These are phyloP conservation scores for Squalus acanthias DNA, from an alignment of 2,797 vertebrate species.

Conservation along the genomic window DNA sequence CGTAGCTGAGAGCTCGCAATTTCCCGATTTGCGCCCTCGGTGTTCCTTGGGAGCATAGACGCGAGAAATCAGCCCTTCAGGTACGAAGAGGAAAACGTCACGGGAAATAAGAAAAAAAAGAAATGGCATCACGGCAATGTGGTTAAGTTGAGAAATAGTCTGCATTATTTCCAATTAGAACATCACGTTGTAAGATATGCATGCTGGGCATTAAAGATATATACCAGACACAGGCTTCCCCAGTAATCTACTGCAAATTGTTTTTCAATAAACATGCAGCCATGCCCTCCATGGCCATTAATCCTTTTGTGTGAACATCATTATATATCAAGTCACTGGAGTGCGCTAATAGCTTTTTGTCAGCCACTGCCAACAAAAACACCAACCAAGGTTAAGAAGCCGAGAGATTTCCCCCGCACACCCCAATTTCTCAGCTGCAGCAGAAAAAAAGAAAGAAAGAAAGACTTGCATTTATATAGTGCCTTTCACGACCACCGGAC, in stretches of 20 bases:
- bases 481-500: no score
- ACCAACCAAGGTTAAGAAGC: not conserved
- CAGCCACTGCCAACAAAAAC: not conserved
- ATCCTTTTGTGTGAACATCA: not conserved
- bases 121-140: not conserved
- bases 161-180: not conserved
- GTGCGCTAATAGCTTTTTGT: not conserved
- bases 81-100: not conserved
- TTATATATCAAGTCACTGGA: not conserved
- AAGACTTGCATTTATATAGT: no score
- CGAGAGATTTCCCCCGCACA: no score
- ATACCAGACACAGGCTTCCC: not conserved
- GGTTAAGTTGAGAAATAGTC: not conserved
- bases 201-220: not conserved
- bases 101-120: not conserved
- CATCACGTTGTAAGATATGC: not conserved
- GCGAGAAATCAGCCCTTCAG: not conserved
- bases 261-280: constrained; percentile 15
- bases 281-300: not conserved
- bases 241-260: constrained; percentile 18
- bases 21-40: not conserved
- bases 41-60: not conserved
- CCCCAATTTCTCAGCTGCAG: no score
- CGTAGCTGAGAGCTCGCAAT: no score
- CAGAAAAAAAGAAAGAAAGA: no score